These are phyloP conservation scores for Creontiades dilutus DNA, from an alignment of 2,888 invertebrate genomes.

Conservation along the genomic window DNA sequence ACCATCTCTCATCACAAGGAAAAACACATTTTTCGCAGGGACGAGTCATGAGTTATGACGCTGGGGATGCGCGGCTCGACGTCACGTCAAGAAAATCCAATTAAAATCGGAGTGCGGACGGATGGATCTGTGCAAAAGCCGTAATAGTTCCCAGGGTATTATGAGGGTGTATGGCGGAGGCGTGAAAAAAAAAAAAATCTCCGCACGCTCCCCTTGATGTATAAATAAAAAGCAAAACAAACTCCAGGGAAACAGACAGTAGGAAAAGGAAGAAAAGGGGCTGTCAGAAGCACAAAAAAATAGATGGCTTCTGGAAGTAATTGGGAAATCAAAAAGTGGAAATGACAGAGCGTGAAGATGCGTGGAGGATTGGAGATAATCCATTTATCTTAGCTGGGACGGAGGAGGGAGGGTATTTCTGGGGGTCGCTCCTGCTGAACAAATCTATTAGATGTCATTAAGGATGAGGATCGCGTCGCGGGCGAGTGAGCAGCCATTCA, in stretches of 20 bases:
- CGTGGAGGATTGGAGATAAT: constrained; percentile 72
- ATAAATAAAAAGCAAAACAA: constrained; percentile 64
- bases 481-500: constrained; percentile 69
- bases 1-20: background rate
- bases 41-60: constrained; percentile 17
- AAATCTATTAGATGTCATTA: constrained; percentile 73
- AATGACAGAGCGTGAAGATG: constrained; percentile 73
- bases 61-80: background rate
- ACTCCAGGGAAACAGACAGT: constrained; percentile 15
- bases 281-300: constrained; percentile 68
- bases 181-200: constrained; percentile 59
- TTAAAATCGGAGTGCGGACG: constrained; percentile 40
- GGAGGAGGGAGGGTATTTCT: constrained; percentile 26
- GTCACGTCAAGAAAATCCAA: constrained; percentile 28
- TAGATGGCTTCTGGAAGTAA: constrained; percentile 71
- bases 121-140: constrained; percentile 21
- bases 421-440: constrained; percentile 45
- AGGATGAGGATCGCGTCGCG: constrained; percentile 65
- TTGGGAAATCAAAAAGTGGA: constrained; percentile 73
- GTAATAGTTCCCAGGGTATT: constrained; percentile 39
- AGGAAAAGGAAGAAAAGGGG: constrained; percentile 1
- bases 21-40: constrained; percentile 18
- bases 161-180: constrained; percentile 42
- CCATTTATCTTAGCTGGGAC: constrained; percentile 65
- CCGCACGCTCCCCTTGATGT: constrained; percentile 61